A percentile compares a stretch with the other conserved stretches of the same genome.
These are phyloP conservation scores for Bicyclus anynana DNA, from an alignment of 1,140 invertebrate genomes.

Conservation along the genomic window DNA sequence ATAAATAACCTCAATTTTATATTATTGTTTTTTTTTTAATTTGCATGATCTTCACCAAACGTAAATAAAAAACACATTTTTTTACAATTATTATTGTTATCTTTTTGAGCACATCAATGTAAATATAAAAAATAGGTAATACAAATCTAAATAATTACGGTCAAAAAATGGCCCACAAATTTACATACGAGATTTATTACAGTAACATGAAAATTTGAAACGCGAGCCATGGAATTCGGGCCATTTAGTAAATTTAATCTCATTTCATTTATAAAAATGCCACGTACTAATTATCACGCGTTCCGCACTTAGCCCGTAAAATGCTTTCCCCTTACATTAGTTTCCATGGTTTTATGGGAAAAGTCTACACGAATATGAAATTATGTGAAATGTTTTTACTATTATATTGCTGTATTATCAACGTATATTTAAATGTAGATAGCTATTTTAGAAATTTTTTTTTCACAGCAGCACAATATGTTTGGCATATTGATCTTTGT, in stretches of 20 bases:
- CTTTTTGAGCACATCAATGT: neutral
- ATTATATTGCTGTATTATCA: neutral
- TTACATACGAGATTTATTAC: conserved; percentile 16
- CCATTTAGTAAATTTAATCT: conserved; percentile 8
- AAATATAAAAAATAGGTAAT: neutral
- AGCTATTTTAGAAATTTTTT: too few species aligned
- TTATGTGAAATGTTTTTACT: conserved; percentile 2
- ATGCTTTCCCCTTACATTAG: conserved; percentile 15
- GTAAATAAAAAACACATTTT: neutral
- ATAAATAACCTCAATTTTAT: conserved; percentile 26
- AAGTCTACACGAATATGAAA: conserved; percentile 14
- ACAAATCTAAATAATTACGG: neutral
- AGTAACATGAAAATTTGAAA: neutral
- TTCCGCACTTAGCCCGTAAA: conserved; percentile 36
- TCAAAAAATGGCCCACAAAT: neutral
- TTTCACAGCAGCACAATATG: too few species aligned
- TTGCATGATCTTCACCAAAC: neutral
- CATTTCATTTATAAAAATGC: conserved; percentile 19
- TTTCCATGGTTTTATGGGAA: conserved; percentile 20
- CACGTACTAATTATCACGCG: conserved; percentile 31
- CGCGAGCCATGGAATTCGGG: neutral
- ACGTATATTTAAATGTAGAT: too few species aligned
- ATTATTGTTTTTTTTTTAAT: neutral
- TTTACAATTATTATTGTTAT: too few species aligned
- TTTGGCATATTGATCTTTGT: too few species aligned